Conservation (phyloP, 2,113 vertebrate species). For the Paramisgurnus dabryanus region DNA sequence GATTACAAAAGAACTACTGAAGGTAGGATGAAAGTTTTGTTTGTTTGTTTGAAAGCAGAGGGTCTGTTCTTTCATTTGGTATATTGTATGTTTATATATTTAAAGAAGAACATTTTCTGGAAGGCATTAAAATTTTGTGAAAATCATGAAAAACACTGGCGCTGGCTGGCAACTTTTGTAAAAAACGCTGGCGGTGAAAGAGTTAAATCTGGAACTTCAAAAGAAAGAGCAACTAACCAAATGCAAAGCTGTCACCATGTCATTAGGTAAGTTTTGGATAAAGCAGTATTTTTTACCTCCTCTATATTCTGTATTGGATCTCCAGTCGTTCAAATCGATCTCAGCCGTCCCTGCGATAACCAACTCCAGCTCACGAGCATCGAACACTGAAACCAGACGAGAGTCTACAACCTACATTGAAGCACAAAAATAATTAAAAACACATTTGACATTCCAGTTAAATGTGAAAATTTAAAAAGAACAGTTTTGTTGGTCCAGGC, state of each 20-base stretch:
- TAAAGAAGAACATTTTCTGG: no score
- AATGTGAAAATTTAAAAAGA: not conserved
- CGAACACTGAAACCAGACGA: constrained; percentile 94
- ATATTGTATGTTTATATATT: no score
- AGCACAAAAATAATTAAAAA: not conserved
- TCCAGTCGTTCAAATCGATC: constrained; percentile 95
- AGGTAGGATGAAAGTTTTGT: no score
- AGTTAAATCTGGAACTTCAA: no score
- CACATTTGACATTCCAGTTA: not conserved
- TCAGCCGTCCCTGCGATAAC: constrained; percentile 97
- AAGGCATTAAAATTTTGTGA: no score
- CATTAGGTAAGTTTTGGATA: not conserved
- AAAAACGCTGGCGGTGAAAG: no score
- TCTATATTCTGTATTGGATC: constrained; percentile 94
- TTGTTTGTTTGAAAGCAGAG: no score
- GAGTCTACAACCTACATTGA: constrained; percentile 91
- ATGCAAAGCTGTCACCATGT: not conserved
- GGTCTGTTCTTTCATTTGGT: no score
- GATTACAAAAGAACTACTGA: no score
- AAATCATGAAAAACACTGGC: no score
- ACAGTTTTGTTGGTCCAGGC: not conserved
- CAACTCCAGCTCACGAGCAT: constrained; percentile 95
- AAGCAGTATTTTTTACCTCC: constrained; percentile 80
- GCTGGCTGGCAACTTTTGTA: no score
- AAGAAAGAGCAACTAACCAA: no score